Percentiles rank a stretch among this genome's conserved stretches.
These are phyloP conservation scores for Karalla daura DNA, from an alignment of 2,797 vertebrate genomes.

Conservation along the genomic window DNA sequence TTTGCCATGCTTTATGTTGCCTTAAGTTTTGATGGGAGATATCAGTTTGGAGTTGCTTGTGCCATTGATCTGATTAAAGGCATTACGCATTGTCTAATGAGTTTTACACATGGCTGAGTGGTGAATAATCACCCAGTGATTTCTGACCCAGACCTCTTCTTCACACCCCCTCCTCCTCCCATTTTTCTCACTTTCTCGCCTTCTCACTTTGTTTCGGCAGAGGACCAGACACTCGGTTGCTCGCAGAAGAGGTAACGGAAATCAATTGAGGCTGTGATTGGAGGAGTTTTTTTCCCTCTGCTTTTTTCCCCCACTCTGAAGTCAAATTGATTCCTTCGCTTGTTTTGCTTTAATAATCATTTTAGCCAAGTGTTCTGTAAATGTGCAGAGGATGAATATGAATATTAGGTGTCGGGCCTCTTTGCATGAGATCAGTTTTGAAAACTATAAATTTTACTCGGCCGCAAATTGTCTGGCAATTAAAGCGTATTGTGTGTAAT, in stretches of 20 bases:
- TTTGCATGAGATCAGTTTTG: constrained; percentile 69
- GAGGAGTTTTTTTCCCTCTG: constrained; percentile 65
- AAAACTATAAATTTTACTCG: constrained; percentile 75
- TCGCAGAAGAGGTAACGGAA: constrained; percentile 77
- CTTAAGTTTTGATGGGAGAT: constrained; percentile 82
- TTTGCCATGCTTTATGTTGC: constrained; percentile 82
- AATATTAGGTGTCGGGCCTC: constrained; percentile 73
- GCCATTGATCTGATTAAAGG: constrained; percentile 99
- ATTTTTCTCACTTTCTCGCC: constrained; percentile 82
- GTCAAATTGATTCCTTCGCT: constrained; percentile 82
- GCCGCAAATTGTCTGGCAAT: constrained; percentile 80
- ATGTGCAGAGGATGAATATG: constrained; percentile 74
- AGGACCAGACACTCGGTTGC: constrained; percentile 67
- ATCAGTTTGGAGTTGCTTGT: constrained; percentile 80
- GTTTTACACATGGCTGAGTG: constrained; percentile 98
- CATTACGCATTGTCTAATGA: constrained; percentile 99
- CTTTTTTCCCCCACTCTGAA: constrained; percentile 40
- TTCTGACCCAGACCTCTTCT: constrained; percentile 87
- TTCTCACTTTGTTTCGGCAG: constrained; percentile 74
- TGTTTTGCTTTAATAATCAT: constrained; percentile 85
- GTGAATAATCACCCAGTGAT: constrained; percentile 93
- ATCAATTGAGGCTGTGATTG: constrained; percentile 84
- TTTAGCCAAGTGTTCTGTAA: constrained; percentile 79
- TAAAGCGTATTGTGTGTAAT: constrained; percentile 77
- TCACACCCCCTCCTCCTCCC: constrained; percentile 61